Base-by-base conservation (phyloP, 2,797 vertebrate genomes). In the Anolis apletophallus region DNA sequence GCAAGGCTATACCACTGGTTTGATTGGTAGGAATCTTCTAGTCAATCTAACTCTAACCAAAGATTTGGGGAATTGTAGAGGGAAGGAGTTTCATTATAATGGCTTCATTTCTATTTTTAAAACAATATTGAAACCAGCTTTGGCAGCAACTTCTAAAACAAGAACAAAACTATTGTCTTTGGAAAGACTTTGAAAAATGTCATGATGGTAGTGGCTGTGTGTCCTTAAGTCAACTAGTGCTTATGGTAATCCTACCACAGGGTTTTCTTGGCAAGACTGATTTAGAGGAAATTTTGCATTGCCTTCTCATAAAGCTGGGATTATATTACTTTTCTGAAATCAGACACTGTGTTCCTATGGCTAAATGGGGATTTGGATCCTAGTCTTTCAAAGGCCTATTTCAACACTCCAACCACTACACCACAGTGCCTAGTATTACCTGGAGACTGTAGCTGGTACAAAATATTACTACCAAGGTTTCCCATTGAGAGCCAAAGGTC, bases 1-100 rank as follows among this genome's bases (percentile, higher is more conserved):
- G 3, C 96, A 96, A 86, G 98, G 98, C 76, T 99, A 99, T 89
- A 93, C 92, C 88, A 99, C 98, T 0, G 97, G 94, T n/a, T 93
- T 99, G 0, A 91, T 97, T 87, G 97, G 97, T 97, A 92, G 1
- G 96, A 29, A 0, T 32, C 14, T 32, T 5, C 11, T 17, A 32
- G 13, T 23, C 16, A 69, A 12, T 6, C 13, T 71, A 32, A 34
- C 32, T 34, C n/a, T 34, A 16, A 17, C n/a, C 32, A 71, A 36
- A 72, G 19, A 34, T 61, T 61, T 61, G 29, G 1, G 67, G 1
- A 1, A 16, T 14, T 68, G 4, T 14, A 11, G 5, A 32, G 14
- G 26, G 67, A 32, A 68, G n/a, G 67, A 14, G 4, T 69, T 71
- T 71, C 68, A 71, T 16, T 16, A 16, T 40, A 5, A 40, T 21